phyloP scores from a whole-genome alignment of 2,797 vertebrate species.

The Hephaestus fuliginosus region DNA sequence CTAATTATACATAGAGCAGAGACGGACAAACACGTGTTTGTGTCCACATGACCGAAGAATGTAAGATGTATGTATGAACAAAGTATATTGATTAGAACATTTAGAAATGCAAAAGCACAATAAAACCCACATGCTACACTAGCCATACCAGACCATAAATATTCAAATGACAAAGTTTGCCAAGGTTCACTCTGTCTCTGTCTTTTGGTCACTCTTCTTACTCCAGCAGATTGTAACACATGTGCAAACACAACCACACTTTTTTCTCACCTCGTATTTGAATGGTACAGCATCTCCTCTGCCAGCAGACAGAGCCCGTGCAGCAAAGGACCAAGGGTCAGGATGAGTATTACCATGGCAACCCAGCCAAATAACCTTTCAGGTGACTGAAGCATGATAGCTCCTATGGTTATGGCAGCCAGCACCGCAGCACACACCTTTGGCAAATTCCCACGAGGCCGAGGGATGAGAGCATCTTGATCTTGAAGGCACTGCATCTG shows the following conservation, averaged over 20 bases:
- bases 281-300: slow-evolving; percentile 68
- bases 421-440: slow-evolving; percentile 44
- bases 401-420: background rate
- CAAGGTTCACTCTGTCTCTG: no score
- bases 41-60: background rate
- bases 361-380: slow-evolving; percentile 43
- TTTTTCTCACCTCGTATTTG: slow-evolving; percentile 66
- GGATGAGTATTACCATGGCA: slow-evolving; percentile 50
- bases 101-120: background rate
- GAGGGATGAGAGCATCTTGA: slow-evolving; percentile 66
- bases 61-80: no score
- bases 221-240: background rate
- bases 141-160: background rate
- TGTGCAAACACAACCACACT: background rate
- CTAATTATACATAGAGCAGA: background rate
- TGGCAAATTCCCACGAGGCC: slow-evolving; percentile 67
- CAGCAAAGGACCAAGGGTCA: slow-evolving; percentile 67
- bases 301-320: slow-evolving; percentile 64
- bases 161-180: background rate
- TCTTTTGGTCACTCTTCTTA: background rate
- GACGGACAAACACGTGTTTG: background rate
- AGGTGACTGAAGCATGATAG: slow-evolving; percentile 23
- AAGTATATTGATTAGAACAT: background rate
- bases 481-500: slow-evolving; percentile 65
- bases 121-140: background rate